Conservation (phyloP, 2,797 vertebrate species). For the Chelidonichthys spinosus region DNA sequence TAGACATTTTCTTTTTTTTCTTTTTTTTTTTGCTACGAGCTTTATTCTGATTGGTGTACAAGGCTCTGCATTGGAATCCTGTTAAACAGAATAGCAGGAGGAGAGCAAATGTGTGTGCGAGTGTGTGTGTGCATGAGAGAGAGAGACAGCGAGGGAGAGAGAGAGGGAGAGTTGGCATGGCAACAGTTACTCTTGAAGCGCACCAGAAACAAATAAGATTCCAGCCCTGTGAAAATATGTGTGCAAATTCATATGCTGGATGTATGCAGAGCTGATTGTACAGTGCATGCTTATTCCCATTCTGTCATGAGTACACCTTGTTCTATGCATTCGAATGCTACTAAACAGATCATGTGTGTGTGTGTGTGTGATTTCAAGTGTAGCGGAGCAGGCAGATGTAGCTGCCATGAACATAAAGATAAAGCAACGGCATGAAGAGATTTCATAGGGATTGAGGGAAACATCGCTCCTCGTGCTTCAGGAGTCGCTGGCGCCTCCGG, state of each 20-base stretch:
- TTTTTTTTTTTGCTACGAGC: constrained; percentile 49
- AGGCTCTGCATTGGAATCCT: constrained; percentile 82
- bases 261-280: constrained; percentile 44
- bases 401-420: constrained; percentile 64
- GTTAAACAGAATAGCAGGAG: constrained; percentile 75
- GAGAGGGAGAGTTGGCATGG: constrained; percentile 77
- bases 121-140: neutral
- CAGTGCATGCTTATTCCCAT: constrained; percentile 26
- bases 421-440: constrained; percentile 51
- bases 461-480: constrained; percentile 53
- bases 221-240: constrained; percentile 68
- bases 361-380: constrained; percentile 53
- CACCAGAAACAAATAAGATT: constrained; percentile 75
- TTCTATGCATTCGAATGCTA: constrained; percentile 44
- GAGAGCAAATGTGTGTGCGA: constrained; percentile 14
- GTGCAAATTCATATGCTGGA: constrained; percentile 60
- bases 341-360: constrained; percentile 38
- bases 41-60: constrained; percentile 78
- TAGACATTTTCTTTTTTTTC: constrained; percentile 43
- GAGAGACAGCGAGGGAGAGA: neutral
- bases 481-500: constrained; percentile 53
- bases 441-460: constrained; percentile 61
- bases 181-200: constrained; percentile 79
- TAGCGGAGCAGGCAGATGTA: constrained; percentile 50
- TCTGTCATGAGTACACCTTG: constrained; percentile 43